Base-by-base conservation (phyloP, 2,888 invertebrate genomes). In the Halictus quadricinctus region DNA sequence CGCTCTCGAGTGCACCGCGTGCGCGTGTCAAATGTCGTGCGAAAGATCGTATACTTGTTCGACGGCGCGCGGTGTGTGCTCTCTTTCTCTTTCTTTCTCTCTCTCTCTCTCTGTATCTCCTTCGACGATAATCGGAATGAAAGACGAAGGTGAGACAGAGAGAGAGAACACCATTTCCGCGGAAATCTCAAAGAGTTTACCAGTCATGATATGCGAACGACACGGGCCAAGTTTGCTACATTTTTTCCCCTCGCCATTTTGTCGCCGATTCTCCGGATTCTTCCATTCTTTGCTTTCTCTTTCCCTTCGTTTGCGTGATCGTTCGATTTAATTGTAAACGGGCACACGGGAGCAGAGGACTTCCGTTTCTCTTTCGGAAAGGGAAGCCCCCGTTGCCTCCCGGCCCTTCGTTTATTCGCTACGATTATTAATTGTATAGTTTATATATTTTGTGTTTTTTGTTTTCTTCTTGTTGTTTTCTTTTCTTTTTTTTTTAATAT, bases 381-480 rank as follows among this genome's bases (percentile, higher is more conserved):
- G 29, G 15, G 29, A 64, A 64, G 7, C 6, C 36, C 41, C 36
- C 10, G 0, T 21, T 1, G 6, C 7, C 41, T 1, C 69, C 82
- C 72, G 66, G 76, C 79, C 72, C 60, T 29, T 66, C 58, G 72
- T 86, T 36, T 89, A 87, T 85, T 82, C 69, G 54, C 88, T 90
- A 91, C 79, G 86, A 79, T 88, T 90, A 91, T 90, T 89, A 89
- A 85, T 86, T 83, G 85, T 90, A 88, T 90, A 88, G 87, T 82
- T 69, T 69, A 69, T 36, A 75, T 75, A 75, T 75, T 36, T 58
- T 58, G n/a, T 58, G 58, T 58, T 83, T 64, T 70, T 70, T 85
- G 75, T 93, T 91, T 92, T 92, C 91, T 70, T 79, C 58, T 58
- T 58, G 10, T 58, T 36, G 15, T 64, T 64, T 64, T 29, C 36